A percentile compares a stretch with the other conserved stretches of the same genome.
These are phyloP conservation scores for Gopherus evgoodei DNA, from an alignment of 2,113 vertebrate genomes.

Conservation along the genomic window DNA sequence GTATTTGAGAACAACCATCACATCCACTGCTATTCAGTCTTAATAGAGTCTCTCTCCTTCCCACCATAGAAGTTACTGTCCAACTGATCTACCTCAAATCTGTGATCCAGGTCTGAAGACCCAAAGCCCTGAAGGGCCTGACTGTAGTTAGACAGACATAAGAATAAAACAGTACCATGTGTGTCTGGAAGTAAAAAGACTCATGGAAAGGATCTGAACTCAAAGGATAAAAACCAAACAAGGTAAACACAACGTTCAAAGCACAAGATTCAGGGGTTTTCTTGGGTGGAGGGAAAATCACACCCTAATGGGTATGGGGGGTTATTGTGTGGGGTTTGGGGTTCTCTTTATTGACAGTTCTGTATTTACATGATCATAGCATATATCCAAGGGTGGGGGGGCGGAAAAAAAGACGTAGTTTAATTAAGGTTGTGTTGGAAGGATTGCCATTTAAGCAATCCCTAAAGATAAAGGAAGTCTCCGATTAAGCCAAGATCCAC, in stretches of 20 bases:
- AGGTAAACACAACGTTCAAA: not conserved
- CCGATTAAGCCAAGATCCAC: not conserved
- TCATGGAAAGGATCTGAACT: not conserved
- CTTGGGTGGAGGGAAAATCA: not conserved
- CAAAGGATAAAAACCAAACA: not conserved
- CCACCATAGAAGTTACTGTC: not conserved
- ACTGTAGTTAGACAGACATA: not conserved
- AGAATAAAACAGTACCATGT: not conserved
- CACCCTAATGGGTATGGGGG: not conserved
- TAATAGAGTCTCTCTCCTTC: not conserved
- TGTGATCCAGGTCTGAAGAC: not conserved
- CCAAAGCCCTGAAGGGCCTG: too few relatives aligned
- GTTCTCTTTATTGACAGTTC: not conserved
- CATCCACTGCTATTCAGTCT: not conserved
- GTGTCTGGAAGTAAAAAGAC: slow-evolving; percentile 6
- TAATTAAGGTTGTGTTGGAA: not conserved
- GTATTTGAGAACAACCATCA: too few relatives aligned
- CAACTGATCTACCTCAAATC: not conserved
- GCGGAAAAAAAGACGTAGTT: not conserved
- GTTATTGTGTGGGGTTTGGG: not conserved
- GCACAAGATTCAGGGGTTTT: not conserved
- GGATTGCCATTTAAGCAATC: not conserved
- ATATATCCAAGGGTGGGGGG: not conserved
- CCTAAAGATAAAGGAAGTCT: not conserved
- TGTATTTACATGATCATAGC: not conserved